Base-by-base conservation (phyloP, 37 sponge, comb jelly and placozoan genomes). In the Bolinopsis microptera region DNA sequence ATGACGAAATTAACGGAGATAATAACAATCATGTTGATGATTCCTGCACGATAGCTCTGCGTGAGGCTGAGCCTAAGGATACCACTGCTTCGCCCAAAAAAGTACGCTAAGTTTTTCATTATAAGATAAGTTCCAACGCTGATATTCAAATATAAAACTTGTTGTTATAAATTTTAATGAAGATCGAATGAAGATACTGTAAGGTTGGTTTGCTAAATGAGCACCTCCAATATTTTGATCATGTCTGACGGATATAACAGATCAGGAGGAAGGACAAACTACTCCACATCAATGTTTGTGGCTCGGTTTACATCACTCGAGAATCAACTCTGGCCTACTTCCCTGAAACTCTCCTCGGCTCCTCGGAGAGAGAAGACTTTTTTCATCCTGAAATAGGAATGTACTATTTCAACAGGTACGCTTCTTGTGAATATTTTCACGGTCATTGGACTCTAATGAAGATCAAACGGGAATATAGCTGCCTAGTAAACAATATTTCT, bases 341-440 rank as follows among this genome's bases (percentile, higher is more conserved):
- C 31, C 75, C 75, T 72, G 75, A 72, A 28, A 72, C 75, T 28
- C 26, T 72, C 5, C 75, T 72, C n/a, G 75, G 75, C 18, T 72
- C 75, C 3, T 72, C 75, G 18, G 75, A 72, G 75, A 8, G 75
- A 28, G 75, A 72, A 21, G 31, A 72, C 5, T 72, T 72, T n/a
- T 72, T 72, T 72, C 75, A 72, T 72, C 75, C 75, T 28, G 3
- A n/a, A 5, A 5, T 72, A 3, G 75, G 75, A n/a, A 72, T 72
- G 75, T 72, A 72, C 26, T 72, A 72, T n/a, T 72, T 72, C 75
- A 72, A 72, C 75, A 72, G 75, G 75, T 72, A 28, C 26, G 68
- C 18, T 67, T 67, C 13, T 67, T 13, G 13, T 67, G 21, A n/a
- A n/a, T n/a, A n/a, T n/a, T n/a, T n/a, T n/a, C n/a, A n/a, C n/a